Evolutionary conservation across 2,888 invertebrate species (phyloP).

Genomic region (Malachius bipustulatus): DNA sequence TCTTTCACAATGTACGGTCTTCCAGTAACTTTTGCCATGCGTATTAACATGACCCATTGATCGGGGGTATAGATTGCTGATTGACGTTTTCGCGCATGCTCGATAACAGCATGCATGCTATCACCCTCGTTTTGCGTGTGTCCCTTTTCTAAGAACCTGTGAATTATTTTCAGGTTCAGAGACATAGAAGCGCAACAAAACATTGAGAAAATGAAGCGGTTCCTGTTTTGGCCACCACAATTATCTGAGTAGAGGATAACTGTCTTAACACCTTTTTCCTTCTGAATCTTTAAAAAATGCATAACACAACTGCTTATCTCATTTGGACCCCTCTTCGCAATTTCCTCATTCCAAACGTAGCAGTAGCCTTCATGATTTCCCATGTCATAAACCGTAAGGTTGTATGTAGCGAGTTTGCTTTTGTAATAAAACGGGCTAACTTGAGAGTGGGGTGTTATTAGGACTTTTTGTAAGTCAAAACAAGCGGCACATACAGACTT

Average conservation of each 20-base stretch:
- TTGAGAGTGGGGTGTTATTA: slow-evolving; percentile 5
- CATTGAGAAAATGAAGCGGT: slow-evolving; percentile 14
- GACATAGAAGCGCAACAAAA: slow-evolving; percentile 11
- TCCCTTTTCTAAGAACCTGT: slow-evolving; percentile 13
- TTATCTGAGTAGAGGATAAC: slow-evolving; percentile 12
- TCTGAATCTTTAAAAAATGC: slow-evolving; percentile 10
- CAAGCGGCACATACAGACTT: slow-evolving; percentile 4
- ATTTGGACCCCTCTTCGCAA: slow-evolving; percentile 14
- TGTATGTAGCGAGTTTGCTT: slow-evolving; percentile 8
- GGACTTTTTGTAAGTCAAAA: slow-evolving; percentile 10
- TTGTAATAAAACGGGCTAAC: slow-evolving; percentile 8
- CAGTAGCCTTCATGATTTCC: slow-evolving; percentile 6
- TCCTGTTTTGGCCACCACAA: slow-evolving; percentile 13
- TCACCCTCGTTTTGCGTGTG: slow-evolving; percentile 17
- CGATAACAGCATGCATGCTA: slow-evolving; percentile 15
- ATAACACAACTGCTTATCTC: slow-evolving; percentile 14
- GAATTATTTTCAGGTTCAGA: slow-evolving; percentile 7
- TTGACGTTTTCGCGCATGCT: slow-evolving; percentile 13
- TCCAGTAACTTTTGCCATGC: no score
- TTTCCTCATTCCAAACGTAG: slow-evolving; percentile 7
- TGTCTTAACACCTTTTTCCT: slow-evolving; percentile 11
- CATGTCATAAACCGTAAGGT: slow-evolving; percentile 7
- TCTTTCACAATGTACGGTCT: no score
- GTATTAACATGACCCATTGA: slow-evolving; percentile 15
- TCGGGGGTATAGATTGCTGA: slow-evolving; percentile 13